Percentiles rank a stretch among this genome's conserved stretches.
phyloP scores from a whole-genome alignment of 2,113 vertebrate species.

The Rhea pennata region DNA sequence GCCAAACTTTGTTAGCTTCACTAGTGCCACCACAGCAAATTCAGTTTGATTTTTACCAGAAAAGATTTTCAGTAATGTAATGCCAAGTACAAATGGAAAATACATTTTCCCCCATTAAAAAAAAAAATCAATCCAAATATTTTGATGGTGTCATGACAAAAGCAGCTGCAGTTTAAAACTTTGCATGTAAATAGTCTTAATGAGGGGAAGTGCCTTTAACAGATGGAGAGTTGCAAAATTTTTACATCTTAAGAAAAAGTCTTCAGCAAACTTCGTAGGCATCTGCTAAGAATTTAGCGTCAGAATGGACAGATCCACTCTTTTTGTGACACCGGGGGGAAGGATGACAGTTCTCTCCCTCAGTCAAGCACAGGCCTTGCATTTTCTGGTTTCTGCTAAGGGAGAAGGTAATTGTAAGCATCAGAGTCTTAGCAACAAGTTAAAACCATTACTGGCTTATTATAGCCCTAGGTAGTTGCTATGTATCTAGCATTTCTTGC shows the following conservation, averaged over 20 bases:
- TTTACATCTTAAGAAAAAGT: neutral
- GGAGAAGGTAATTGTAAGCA: neutral
- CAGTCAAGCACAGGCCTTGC: neutral
- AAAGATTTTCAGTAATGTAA: neutral
- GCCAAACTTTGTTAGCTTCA: slow-evolving; percentile 24
- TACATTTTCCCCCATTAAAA: neutral
- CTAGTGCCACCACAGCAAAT: slow-evolving; percentile 24
- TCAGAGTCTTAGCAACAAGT: slow-evolving; percentile 14
- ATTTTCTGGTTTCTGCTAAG: neutral
- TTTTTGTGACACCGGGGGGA: neutral
- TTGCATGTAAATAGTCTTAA: slow-evolving; percentile 60
- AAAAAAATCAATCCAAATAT: slow-evolving; percentile 17
- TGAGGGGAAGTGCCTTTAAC: slow-evolving; percentile 37
- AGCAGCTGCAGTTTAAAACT: slow-evolving; percentile 29
- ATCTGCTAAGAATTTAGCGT: neutral
- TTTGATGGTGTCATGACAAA: slow-evolving; percentile 62
- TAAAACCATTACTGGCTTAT: neutral
- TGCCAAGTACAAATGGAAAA: slow-evolving; percentile 60
- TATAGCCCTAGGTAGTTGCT: neutral
- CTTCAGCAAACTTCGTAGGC: neutral
- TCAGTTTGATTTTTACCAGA: slow-evolving; percentile 42
- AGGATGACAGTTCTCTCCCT: neutral
- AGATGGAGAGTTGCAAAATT: slow-evolving; percentile 37
- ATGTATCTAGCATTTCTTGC: neutral
- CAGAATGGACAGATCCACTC: neutral